phyloP scores from a whole-genome alignment of 1,140 invertebrate species.

The Zophobas atratus region DNA sequence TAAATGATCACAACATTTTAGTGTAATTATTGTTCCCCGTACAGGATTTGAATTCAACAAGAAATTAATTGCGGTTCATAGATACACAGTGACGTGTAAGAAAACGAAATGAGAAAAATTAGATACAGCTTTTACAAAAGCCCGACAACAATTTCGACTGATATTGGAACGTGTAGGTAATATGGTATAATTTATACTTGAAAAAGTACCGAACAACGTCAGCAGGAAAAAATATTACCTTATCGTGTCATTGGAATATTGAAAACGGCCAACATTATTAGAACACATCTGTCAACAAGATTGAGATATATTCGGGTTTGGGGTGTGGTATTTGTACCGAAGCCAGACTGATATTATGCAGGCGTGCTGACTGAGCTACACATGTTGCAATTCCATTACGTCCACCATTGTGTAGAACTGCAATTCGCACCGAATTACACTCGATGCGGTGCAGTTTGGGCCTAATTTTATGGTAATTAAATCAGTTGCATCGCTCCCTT shows the following conservation, averaged over 20 bases:
- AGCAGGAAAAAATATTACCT: slow-evolving; percentile 45
- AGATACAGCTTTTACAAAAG: background rate
- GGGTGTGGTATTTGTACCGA: slow-evolving; percentile 31
- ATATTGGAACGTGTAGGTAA: slow-evolving; percentile 25
- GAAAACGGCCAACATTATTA: slow-evolving; percentile 50
- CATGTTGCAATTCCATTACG: slow-evolving; percentile 34
- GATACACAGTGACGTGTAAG: too few species aligned
- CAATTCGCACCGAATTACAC: slow-evolving; percentile 27
- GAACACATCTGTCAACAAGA: slow-evolving; percentile 49
- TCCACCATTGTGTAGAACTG: background rate
- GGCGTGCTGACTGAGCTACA: slow-evolving; percentile 30
- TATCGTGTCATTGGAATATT: slow-evolving; percentile 47
- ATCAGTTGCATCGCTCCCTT: slow-evolving; percentile 29
- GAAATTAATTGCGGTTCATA: too few species aligned
- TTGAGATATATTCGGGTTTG: slow-evolving; percentile 48
- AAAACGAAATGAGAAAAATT: too few species aligned
- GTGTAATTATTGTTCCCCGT: too few species aligned
- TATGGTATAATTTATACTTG: slow-evolving; percentile 20
- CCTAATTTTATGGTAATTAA: slow-evolving; percentile 48
- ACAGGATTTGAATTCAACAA: too few species aligned
- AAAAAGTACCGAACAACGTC: slow-evolving; percentile 19
- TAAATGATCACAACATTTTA: too few species aligned
- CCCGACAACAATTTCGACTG: background rate
- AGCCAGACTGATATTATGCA: slow-evolving; percentile 30
- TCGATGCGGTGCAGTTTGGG: slow-evolving; percentile 15